These are phyloP conservation scores for Diaprepes abbreviatus DNA, from an alignment of 2,888 invertebrate species.

Conservation along the genomic window DNA sequence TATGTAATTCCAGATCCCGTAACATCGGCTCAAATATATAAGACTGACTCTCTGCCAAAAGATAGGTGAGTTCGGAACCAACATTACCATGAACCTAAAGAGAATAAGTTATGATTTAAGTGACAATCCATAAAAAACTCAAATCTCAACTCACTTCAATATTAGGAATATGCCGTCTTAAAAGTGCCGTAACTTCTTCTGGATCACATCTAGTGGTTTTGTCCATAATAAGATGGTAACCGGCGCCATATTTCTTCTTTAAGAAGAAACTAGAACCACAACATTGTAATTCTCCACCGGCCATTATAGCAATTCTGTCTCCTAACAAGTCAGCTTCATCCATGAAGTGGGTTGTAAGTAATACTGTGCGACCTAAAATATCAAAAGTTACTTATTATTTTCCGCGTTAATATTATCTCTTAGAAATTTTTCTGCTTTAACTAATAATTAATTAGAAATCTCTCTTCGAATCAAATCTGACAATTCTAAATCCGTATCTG, in stretches of 20 bases:
- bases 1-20: conserved; percentile 75
- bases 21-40: conserved; percentile 78
- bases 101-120: too few relatives aligned
- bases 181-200: conserved; percentile 71
- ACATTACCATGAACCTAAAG: conserved; percentile 76
- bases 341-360: conserved; percentile 91
- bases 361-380: conserved; percentile 78
- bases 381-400: too few relatives aligned
- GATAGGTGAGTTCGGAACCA: conserved; percentile 82
- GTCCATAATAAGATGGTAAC: conserved; percentile 84
- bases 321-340: conserved; percentile 91
- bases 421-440: too few relatives aligned
- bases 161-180: conserved; percentile 76
- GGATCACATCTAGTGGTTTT: conserved; percentile 72
- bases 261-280: conserved; percentile 86
- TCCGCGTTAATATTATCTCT: too few relatives aligned
- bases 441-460: too few relatives aligned
- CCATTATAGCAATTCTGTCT: conserved; percentile 90
- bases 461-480: too few relatives aligned
- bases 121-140: too few relatives aligned
- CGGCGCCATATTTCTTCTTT: conserved; percentile 87
- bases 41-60: conserved; percentile 75
- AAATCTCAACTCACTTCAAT: conserved; percentile 69
- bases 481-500: too few relatives aligned
- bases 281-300: conserved; percentile 83